These are phyloP conservation scores for Panopea generosa DNA, from an alignment of 2,888 invertebrate genomes.

Conservation along the genomic window DNA sequence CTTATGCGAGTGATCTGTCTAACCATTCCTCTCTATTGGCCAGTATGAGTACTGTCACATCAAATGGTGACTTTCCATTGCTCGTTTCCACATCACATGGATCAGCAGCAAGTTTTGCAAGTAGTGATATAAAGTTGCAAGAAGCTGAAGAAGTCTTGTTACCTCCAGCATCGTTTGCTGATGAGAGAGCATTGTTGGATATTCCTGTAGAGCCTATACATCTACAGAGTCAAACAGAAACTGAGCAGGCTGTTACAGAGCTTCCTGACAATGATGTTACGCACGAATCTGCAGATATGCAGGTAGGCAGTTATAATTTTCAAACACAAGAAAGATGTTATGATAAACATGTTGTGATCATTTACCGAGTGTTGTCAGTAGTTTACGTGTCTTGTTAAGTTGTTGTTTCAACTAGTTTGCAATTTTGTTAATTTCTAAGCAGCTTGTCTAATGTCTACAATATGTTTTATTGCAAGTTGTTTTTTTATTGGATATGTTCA, in stretches of 20 bases:
- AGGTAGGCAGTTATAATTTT: no score
- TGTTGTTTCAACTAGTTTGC: no score
- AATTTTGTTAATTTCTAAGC: no score
- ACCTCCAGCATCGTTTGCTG: slow-evolving; percentile 68
- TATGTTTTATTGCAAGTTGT: no score
- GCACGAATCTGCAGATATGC: slow-evolving; percentile 4
- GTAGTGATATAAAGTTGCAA: slow-evolving; percentile 44
- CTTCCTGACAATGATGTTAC: not conserved
- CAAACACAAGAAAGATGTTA: no score
- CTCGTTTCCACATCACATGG: slow-evolving; percentile 38
- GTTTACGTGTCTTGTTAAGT: no score
- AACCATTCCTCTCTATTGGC: slow-evolving; percentile 49
- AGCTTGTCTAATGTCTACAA: no score
- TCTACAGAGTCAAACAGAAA: slow-evolving; percentile 40
- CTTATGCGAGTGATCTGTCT: slow-evolving; percentile 57
- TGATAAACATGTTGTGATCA: no score
- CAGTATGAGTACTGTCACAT: slow-evolving; percentile 58
- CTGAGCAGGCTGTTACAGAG: slow-evolving; percentile 38
- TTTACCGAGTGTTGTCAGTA: no score
- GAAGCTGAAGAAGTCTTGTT: slow-evolving; percentile 66
- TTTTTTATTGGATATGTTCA: no score
- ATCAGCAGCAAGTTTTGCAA: slow-evolving; percentile 47
- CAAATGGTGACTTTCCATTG: slow-evolving; percentile 38
- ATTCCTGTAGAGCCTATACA: slow-evolving; percentile 37
- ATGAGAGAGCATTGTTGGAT: slow-evolving; percentile 51